These are phyloP conservation scores for Mormyrus proboscirostris DNA, from an alignment of 2,797 vertebrate species.

Conservation along the genomic window DNA sequence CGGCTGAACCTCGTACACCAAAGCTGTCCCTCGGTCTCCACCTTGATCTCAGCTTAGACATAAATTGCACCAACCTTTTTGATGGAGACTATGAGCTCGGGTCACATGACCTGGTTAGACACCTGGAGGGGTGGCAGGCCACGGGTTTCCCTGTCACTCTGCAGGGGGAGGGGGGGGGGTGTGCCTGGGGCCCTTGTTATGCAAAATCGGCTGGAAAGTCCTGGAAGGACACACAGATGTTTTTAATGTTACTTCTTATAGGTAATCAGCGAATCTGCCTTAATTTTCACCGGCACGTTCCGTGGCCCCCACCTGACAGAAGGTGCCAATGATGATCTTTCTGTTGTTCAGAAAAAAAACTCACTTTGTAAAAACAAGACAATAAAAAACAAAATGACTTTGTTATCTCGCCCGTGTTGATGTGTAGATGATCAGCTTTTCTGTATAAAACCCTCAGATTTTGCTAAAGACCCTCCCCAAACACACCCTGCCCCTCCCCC, in stretches of 20 bases:
- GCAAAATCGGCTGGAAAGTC: not conserved
- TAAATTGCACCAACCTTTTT: not conserved
- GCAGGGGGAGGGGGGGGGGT: not conserved
- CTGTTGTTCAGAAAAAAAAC: conserved; percentile 40
- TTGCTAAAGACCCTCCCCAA: conserved; percentile 49
- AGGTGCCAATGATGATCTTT: conserved; percentile 50
- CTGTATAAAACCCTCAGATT: conserved; percentile 64
- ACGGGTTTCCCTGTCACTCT: not conserved
- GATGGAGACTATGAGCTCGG: not conserved
- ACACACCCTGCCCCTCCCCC: conserved; percentile 27
- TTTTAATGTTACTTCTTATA: conserved; percentile 52
- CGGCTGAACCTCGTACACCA: not conserved
- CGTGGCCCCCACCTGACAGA: conserved; percentile 57
- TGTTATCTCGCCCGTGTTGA: conserved; percentile 71
- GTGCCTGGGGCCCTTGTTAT: not conserved
- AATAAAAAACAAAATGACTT: conserved; percentile 54
- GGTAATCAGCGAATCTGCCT: conserved; percentile 67
- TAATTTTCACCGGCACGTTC: conserved; percentile 73
- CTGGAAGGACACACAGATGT: not conserved
- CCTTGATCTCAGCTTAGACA: not conserved
- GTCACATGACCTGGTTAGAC: not conserved
- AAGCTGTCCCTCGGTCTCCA: not conserved
- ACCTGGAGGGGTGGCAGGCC: not conserved
- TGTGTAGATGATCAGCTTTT: conserved; percentile 72
- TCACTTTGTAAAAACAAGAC: conserved; percentile 65